Evolutionary conservation across 2,888 invertebrate genomes (phyloP).

Genomic region (Limnephilus marmoratus): DNA sequence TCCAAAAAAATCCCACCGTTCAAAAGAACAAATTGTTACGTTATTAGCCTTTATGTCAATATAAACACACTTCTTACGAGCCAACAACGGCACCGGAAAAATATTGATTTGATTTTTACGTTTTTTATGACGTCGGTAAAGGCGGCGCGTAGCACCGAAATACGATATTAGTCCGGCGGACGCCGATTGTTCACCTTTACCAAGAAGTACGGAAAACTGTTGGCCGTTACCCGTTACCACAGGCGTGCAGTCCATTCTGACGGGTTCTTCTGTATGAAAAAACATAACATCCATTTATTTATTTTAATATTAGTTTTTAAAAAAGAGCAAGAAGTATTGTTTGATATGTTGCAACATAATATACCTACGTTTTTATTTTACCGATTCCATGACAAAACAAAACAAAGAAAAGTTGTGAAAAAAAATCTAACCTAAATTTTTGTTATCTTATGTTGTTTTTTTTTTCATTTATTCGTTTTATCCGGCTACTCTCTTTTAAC

Average conservation of each 20-base stretch:
- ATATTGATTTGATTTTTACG: conserved; percentile 28
- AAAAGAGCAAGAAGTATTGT: not conserved
- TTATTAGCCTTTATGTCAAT: conserved; percentile 9
- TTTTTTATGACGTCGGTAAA: not conserved
- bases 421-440: no score
- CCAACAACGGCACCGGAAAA: conserved; percentile 13
- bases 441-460: no score
- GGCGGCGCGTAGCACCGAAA: not conserved
- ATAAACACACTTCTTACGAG: not conserved
- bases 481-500: no score
- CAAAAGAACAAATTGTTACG: not conserved
- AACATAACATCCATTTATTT: not conserved
- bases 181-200: not conserved
- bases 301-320: no score
- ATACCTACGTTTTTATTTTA: no score
- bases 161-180: conserved; percentile 1
- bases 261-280: not conserved
- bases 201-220: not conserved
- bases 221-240: not conserved
- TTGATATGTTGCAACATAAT: not conserved
- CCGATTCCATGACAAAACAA: no score
- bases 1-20: not conserved
- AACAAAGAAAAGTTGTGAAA: no score
- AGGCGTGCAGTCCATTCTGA: not conserved
- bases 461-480: no score